Evolutionary conservation across 2,113 vertebrate genomes (phyloP).

Genomic region (Gambusia holbrooki): DNA sequence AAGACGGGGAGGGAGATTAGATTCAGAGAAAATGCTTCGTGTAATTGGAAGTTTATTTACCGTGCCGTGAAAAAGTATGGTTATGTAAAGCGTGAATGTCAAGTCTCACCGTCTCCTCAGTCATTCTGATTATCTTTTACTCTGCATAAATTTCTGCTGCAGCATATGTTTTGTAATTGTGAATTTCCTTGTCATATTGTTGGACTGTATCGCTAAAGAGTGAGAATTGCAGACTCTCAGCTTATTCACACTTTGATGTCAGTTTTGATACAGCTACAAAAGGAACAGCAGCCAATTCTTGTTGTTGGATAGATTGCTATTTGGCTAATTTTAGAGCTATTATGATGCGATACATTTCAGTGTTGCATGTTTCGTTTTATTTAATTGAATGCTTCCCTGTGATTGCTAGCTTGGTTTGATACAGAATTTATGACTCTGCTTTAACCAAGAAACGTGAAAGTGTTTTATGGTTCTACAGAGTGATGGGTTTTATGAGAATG

Average conservation of each 20-base stretch:
- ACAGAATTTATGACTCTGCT: constrained; percentile 27
- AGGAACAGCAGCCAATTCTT: constrained; percentile 8
- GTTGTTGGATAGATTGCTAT: constrained; percentile 27
- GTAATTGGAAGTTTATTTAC: constrained; percentile 52
- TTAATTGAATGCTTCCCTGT: constrained; percentile 23
- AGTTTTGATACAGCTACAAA: constrained; percentile 7
- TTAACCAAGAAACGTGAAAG: not conserved
- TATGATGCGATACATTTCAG: constrained; percentile 33
- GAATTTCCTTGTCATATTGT: constrained; percentile 9
- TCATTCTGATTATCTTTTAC: constrained; percentile 24
- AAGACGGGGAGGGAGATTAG: constrained; percentile 41
- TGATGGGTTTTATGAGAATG: not conserved
- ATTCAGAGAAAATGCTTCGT: constrained; percentile 30
- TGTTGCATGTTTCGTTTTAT: constrained; percentile 39
- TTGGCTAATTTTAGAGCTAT: constrained; percentile 35
- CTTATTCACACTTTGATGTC: constrained; percentile 24
- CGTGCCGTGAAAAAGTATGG: constrained; percentile 24
- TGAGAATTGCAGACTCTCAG: constrained; percentile 5
- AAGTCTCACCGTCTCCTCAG: constrained; percentile 12
- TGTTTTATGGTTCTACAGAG: not conserved
- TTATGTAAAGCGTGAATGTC: constrained; percentile 17
- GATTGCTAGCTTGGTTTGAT: constrained; percentile 32
- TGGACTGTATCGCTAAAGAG: constrained; percentile 1
- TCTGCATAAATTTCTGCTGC: constrained; percentile 8
- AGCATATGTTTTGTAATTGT: constrained; percentile 1